phyloP scores from a whole-genome alignment of 2,797 vertebrate genomes.

The Danio albolineatus region DNA sequence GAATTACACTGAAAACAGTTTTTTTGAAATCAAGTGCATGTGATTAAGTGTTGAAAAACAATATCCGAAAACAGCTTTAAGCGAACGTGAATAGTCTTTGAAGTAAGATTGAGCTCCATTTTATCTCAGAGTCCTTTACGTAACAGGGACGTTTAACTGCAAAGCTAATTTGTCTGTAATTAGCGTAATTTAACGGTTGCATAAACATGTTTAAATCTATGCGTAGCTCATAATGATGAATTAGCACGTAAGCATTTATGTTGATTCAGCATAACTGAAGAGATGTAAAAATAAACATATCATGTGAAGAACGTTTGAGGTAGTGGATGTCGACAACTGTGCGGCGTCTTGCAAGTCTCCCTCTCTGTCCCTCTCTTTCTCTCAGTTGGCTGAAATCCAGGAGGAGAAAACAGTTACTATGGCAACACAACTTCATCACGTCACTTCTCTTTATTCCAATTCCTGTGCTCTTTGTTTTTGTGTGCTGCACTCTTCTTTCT shows the following conservation, averaged over 20 bases:
- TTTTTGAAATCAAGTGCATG: not conserved
- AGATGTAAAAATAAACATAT: not conserved
- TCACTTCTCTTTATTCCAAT: slow-evolving; percentile 20
- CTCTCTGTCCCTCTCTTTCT: slow-evolving; percentile 2
- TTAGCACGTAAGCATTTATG: slow-evolving; percentile 19
- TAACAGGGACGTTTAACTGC: not conserved
- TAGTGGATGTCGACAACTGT: not conserved
- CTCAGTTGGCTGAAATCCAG: slow-evolving; percentile 44
- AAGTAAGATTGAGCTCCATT: not conserved
- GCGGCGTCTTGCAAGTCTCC: not conserved
- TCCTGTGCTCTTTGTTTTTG: slow-evolving; percentile 23
- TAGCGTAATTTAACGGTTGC: not conserved
- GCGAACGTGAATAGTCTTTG: not conserved
- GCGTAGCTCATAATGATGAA: not conserved
- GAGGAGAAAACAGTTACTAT: slow-evolving; percentile 45
- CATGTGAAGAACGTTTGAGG: not conserved
- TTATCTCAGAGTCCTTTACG: not conserved
- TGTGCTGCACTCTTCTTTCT: not conserved
- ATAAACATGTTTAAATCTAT: slow-evolving; percentile 1
- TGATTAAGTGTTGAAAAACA: not conserved
- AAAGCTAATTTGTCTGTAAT: not conserved
- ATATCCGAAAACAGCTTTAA: not conserved
- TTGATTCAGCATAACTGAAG: not conserved
- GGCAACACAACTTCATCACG: slow-evolving; percentile 46
- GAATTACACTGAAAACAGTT: not conserved